Conservation (phyloP, 2,113 vertebrate species). For the Vulpes lagopus region DNA sequence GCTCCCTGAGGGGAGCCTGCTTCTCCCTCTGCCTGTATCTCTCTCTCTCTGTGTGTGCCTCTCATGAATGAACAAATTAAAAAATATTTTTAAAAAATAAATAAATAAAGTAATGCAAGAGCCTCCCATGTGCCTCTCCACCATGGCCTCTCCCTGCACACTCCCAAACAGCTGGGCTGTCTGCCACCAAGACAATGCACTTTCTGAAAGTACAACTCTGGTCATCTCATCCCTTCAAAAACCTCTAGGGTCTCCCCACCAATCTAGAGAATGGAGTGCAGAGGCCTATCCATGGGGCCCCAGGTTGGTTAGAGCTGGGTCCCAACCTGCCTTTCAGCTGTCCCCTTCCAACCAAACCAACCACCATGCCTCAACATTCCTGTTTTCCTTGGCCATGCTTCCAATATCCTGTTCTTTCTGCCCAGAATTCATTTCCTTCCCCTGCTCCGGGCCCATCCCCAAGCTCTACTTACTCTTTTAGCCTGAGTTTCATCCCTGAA, state of each 20-base stretch:
- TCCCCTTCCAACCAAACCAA: background rate
- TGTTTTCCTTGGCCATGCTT: accelerated
- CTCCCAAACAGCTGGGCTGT: accelerated
- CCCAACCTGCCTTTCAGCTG: too few relatives aligned
- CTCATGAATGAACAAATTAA: too few relatives aligned
- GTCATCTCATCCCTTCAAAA: background rate
- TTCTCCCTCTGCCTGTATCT: too few relatives aligned
- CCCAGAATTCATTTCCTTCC: background rate
- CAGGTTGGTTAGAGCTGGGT: accelerated
- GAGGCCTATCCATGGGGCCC: background rate
- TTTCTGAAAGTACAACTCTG: background rate
- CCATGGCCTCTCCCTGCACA: too few relatives aligned
- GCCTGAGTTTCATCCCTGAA: background rate
- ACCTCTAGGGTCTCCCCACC: background rate
- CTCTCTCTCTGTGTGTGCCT: too few relatives aligned
- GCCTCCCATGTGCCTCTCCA: background rate
- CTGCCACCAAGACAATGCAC: background rate
- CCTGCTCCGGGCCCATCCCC: background rate
- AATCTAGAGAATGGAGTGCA: background rate
- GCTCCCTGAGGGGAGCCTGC: too few relatives aligned
- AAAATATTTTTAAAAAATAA: too few relatives aligned
- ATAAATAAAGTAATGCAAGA: background rate
- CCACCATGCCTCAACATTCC: background rate
- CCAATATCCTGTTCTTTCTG: background rate
- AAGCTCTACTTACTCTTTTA: background rate